Evolutionary conservation across 1,140 invertebrate genomes (phyloP).

Genomic region (roundworm (Caenorhabditis elegans)): WBcel235 BX284606.5:3537501-3538000

Average conservation of each 20-base stretch:
- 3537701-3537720: conserved; percentile 80
- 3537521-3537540: conserved; percentile 15
- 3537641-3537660: conserved; percentile 78
- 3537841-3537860: conserved; percentile 78
- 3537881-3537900: conserved; percentile 86
- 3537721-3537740: conserved; percentile 76
- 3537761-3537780: conserved; percentile 73
- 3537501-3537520: not conserved
- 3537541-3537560: too few relatives aligned
- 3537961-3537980: conserved; percentile 88
- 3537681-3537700: conserved; percentile 85
- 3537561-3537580: too few relatives aligned
- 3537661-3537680: conserved; percentile 89
- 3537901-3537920: conserved; percentile 81
- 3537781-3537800: too few relatives aligned
- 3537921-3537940: conserved; percentile 91
- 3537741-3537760: conserved; percentile 83
- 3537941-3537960: conserved; percentile 91
- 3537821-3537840: conserved; percentile 73
- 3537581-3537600: too few relatives aligned
- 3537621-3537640: not conserved
- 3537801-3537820: conserved; percentile 29
- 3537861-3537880: conserved; percentile 82
- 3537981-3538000: conserved; percentile 93
- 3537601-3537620: not conserved